A percentile compares a stretch with the other conserved stretches of the same genome.
Conservation (phyloP, 2,888 invertebrate genomes). For the Archaeoteleia sp. region DNA sequence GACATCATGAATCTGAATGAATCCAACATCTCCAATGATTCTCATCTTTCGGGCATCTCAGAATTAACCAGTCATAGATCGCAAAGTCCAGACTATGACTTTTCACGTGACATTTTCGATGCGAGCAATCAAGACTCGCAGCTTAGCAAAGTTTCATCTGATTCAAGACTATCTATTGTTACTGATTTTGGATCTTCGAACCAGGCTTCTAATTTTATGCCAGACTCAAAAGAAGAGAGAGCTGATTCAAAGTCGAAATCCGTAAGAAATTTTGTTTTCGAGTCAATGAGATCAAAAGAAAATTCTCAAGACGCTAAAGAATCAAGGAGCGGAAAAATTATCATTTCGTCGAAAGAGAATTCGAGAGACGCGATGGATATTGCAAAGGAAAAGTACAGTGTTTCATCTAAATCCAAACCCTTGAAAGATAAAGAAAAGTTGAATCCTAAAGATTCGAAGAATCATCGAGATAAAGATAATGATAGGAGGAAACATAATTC, state of each 20-base stretch:
- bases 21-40: conserved; percentile 78
- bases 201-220: conserved; percentile 68
- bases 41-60: conserved; percentile 78
- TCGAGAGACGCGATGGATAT: conserved; percentile 66
- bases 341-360: conserved; percentile 64
- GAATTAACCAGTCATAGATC: conserved; percentile 77
- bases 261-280: conserved; percentile 63
- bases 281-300: conserved; percentile 65
- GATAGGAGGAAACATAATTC: conserved; percentile 59
- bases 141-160: conserved; percentile 80
- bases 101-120: conserved; percentile 71
- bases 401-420: conserved; percentile 55
- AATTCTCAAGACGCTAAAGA: conserved; percentile 58
- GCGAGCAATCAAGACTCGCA: conserved; percentile 78
- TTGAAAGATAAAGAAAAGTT: conserved; percentile 58
- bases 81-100: conserved; percentile 71
- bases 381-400: conserved; percentile 62
- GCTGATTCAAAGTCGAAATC: conserved; percentile 61
- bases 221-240: conserved; percentile 65
- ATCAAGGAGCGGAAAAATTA: conserved; percentile 55
- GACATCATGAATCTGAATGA: conserved; percentile 75
- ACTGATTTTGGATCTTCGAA: conserved; percentile 76
- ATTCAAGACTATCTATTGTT: conserved; percentile 77
- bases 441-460: conserved; percentile 54
- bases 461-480: conserved; percentile 53